Conservation (phyloP, 2,113 vertebrate genomes). For the Centropus unirufus region DNA sequence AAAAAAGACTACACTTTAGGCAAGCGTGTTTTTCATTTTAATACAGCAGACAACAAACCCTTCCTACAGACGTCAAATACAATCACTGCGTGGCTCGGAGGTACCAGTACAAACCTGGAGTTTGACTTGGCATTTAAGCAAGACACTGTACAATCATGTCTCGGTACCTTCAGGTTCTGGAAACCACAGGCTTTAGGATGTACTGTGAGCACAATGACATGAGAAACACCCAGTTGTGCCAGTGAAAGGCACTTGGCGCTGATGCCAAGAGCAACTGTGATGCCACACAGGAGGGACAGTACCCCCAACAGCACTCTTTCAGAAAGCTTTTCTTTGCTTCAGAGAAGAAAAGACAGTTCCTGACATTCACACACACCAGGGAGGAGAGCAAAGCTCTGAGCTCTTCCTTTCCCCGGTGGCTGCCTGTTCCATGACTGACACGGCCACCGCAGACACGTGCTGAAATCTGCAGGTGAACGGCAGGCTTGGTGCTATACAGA, state of each 20-base stretch:
- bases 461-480: background rate
- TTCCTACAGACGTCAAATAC: background rate
- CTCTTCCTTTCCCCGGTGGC: background rate
- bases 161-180: background rate
- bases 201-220: background rate
- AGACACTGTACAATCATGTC: rapidly evolving
- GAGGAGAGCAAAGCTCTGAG: background rate
- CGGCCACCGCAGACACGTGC: rapidly evolving
- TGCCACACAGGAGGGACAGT: background rate
- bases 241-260: background rate
- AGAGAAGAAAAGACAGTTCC: background rate
- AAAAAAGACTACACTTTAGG: background rate
- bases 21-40: background rate
- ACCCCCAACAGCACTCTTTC: background rate
- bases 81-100: background rate
- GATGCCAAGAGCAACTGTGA: background rate
- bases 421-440: rapidly evolving
- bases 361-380: background rate
- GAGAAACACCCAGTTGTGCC: background rate
- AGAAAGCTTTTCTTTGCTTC: background rate
- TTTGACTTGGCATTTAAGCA: background rate
- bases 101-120: background rate
- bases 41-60: background rate
- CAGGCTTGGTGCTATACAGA: rapidly evolving
- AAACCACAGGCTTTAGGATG: background rate